Evolutionary conservation across 2,888 invertebrate species (phyloP), one percentile per base, ranked within the genome.

Genomic region (Thereva nobilitata): DNA sequence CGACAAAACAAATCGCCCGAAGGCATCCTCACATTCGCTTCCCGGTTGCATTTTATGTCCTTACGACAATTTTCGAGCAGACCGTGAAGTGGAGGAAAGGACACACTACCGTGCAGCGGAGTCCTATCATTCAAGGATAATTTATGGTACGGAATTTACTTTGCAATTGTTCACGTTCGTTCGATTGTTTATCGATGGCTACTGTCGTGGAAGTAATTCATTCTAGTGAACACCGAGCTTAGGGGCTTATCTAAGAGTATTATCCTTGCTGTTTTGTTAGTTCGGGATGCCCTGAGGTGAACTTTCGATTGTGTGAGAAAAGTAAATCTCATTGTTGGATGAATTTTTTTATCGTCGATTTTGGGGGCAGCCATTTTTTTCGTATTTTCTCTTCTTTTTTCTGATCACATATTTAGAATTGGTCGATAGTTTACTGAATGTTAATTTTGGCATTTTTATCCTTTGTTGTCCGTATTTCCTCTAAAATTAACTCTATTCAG

Each of bases 171-270:
- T 64, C 55, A 64, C 64, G 55, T 64, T 55, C 53, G 47, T 64
- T 64, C 64, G 55, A 64, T 64, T 64, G 54, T 64, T 64, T 64
- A 64, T 64, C 47, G 54, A 64, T 55, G 38, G 55, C 45, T 45
- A 64, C 9, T 47, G 54, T 44, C 42, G 38, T 64, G 64, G 64
- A 64, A 64, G 45, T 64, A 64, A 64, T 64, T 64, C 53, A 55
- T 53, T 53, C 38, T 38, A 52, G 54, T 9, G 34, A 61, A 45
- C 61, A 50, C 41, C 40, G 50, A 41, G 50, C 40, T 50, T 45
- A 41, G 61, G 61, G 61, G 41, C 41, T 61, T 61, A 50, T 50
- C 10, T 7, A n/a, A 41, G n/a, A n/a, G 12, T 35, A 10, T 9
- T 42, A 10, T 45, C 35, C 40, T 41, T 41, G 8, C 23, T 40